Base-by-base conservation (phyloP, 1,140 invertebrate species). In the Anagrus nilaparvatae region DNA sequence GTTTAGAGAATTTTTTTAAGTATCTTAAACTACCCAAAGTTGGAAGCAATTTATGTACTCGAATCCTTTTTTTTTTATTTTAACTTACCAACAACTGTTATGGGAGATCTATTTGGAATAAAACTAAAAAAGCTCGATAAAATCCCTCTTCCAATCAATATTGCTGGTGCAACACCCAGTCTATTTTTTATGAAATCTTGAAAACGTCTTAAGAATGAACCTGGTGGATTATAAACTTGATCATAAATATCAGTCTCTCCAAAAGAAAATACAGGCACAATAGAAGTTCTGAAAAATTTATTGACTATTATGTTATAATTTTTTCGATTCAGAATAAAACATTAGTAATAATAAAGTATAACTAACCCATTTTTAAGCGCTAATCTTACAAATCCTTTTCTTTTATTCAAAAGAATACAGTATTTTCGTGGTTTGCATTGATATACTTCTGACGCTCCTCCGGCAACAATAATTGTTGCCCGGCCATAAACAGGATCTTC, bases 201-300 rank as follows among this genome's bases (percentile, higher is more conserved):
- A 12, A 86, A 48, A 7, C 60, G 69, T 10, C 81, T 66, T 0
- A 93, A 50, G 2, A 60, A 48, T 4, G 84, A 83, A 14, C 84
- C 81, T 30, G 79, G 69, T 0, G 83, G 77, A 60, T 83, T 83
- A 9, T 71, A 51, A 7, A 83, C 55, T 53, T 93, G 88, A 46
- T 81, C 72, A 61, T 81, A 96, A 1, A 94, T 58, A 51, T 94
- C 87, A n/a, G 84, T 87, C 64, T 97, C 92, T 1, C 90, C 90
- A 64, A 96, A 97, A 0, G 84, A 82, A 57, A 92, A 80, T 1
- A 88, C 81, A 18, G 89, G 93, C 3, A 93, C 89, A 43, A 94
- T 61, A 1, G 81, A 67, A 6, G 81, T 75, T 14, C 84, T 88
- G 64, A 20, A 70, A 61, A 36, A 45, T n/a, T n/a, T n/a, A n/a